Base-by-base conservation (phyloP, 2,113 vertebrate species). In the Xiphorhynchus elegans region DNA sequence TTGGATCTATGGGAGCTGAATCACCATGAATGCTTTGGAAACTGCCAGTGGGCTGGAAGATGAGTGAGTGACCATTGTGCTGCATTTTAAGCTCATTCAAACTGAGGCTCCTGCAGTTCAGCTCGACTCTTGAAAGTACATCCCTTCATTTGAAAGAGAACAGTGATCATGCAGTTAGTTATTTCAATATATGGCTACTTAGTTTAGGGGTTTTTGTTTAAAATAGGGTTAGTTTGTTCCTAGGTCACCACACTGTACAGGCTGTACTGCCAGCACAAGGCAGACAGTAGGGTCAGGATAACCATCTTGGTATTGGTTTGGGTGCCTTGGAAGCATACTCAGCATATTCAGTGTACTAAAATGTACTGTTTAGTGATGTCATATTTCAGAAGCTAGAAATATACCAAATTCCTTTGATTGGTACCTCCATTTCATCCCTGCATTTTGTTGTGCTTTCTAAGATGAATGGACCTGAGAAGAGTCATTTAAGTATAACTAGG, bases 1-100 rank as follows among this genome's bases (percentile, higher is more conserved):
- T 17, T 74, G 75, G 53, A 40, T 90, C 72, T 64, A 3, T 25
- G 80, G 75, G 26, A 28, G 23, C 58, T 92, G 72, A 59, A 75
- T 92, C 53, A 73, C 78, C 29, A 23, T 49, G 37, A 60, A 79
- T 40, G 17, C 67, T 96, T 89, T 40, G 67, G 63, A 69, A 42
- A 11, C 39, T 89, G 42, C 15, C 17, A 58, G 74, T 39, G 49
- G 66, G 35, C 26, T 93, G 67, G 33, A 88, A 44, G 89, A 73
- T 67, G 66, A 79, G 62, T 52, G 40, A 26, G 29, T 91, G 77
- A 78, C 39, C 2, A 1, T 80, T 80, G 23, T 62, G 68, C 76
- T 90, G 68, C 37, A 39, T 84, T 89, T 94, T 80, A 66, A 81
- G 33, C 39, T 84, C 55, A 74, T 84, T 70, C 5, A 12, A 87